Conservation (phyloP, 2,888 invertebrate genomes). For the Papilio gigon region DNA sequence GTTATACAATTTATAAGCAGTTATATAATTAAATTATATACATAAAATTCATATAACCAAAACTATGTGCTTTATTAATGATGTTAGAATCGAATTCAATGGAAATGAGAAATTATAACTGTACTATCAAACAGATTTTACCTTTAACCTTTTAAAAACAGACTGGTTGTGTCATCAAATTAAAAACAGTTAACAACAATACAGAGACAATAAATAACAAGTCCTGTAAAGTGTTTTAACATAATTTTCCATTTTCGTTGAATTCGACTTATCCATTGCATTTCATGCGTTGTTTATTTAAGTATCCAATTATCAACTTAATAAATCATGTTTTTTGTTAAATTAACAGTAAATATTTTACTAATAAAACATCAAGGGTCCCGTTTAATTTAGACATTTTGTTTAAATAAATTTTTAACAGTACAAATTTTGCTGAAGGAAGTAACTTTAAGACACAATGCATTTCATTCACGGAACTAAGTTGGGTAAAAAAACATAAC, state of each 20-base stretch:
- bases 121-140: too few species aligned
- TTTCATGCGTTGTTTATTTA: slow-evolving; percentile 61
- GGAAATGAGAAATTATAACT: too few species aligned
- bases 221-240: too few species aligned
- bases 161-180: too few species aligned
- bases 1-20: slow-evolving; percentile 36
- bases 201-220: too few species aligned
- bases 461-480: too few species aligned
- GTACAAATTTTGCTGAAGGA: slow-evolving; percentile 2
- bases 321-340: background rate
- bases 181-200: too few species aligned
- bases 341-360: slow-evolving; percentile 24
- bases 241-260: too few species aligned
- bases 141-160: too few species aligned
- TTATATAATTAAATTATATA: slow-evolving; percentile 34
- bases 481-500: too few species aligned
- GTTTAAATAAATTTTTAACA: slow-evolving; percentile 33
- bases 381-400: slow-evolving; percentile 43
- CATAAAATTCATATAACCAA: slow-evolving; percentile 31
- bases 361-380: slow-evolving; percentile 44
- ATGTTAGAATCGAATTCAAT: slow-evolving; percentile 54
- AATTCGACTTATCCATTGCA: too few species aligned
- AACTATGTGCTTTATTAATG: slow-evolving; percentile 64
- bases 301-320: slow-evolving; percentile 14
- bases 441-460: background rate